Evolutionary conservation across 2,888 invertebrate species (phyloP).

Genomic region (Matsumyia berberina): DNA sequence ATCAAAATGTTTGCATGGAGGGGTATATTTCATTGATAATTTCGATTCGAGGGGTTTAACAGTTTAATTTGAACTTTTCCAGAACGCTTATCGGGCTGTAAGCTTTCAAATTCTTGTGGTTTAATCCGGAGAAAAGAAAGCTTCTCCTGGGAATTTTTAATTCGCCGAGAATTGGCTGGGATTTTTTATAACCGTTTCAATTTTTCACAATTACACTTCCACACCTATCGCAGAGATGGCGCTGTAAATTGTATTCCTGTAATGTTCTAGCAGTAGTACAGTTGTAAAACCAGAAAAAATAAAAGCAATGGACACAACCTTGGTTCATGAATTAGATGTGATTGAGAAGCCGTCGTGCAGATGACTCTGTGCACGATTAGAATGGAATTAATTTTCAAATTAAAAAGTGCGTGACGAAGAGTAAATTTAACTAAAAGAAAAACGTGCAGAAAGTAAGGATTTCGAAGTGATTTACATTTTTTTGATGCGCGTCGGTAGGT

Average conservation of each 20-base stretch:
- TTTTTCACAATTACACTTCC: neutral
- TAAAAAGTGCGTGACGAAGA: too few species aligned
- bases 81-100: neutral
- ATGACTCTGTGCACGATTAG: slow-evolving; percentile 14
- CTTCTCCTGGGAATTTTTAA: neutral
- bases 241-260: neutral
- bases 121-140: neutral
- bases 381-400: too few species aligned
- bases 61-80: neutral
- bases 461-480: too few species aligned
- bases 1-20: neutral
- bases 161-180: neutral
- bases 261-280: slow-evolving; percentile 15
- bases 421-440: too few species aligned
- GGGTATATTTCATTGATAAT: too few species aligned
- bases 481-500: too few species aligned
- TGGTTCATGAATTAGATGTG: too few species aligned
- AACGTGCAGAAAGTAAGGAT: too few species aligned
- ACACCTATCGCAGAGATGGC: neutral
- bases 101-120: neutral
- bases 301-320: slow-evolving; percentile 10
- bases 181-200: slow-evolving; percentile 20
- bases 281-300: slow-evolving; percentile 17
- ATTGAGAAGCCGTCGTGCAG: neutral
- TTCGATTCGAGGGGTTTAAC: too few species aligned